Conservation (phyloP, 2,113 vertebrate genomes). For the Rafetus swinhoei region DNA sequence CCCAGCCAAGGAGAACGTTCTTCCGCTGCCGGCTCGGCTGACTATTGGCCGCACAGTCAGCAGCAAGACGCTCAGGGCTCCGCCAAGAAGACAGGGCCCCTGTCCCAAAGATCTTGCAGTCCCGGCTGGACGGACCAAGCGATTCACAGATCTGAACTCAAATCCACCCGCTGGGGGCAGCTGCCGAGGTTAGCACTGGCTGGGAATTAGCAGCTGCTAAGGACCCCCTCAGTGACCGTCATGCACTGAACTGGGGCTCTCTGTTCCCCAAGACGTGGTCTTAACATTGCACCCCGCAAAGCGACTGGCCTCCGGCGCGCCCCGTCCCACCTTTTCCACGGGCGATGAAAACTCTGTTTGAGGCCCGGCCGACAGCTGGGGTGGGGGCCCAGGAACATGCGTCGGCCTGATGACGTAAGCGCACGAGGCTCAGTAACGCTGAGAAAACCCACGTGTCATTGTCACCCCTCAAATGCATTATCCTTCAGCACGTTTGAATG, state of each 20-base stretch:
- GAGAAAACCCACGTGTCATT: neutral
- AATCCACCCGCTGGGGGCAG: too few species aligned
- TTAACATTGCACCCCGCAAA: neutral
- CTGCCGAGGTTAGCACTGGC: neutral
- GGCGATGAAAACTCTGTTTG: neutral
- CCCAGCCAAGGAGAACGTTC: neutral
- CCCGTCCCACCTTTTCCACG: neutral
- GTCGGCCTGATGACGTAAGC: neutral
- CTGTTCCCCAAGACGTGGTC: neutral
- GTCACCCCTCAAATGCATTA: neutral
- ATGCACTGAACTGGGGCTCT: neutral
- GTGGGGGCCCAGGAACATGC: neutral
- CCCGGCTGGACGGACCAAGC: neutral
- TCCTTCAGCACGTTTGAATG: neutral
- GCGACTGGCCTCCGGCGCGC: neutral
- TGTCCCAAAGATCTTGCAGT: neutral
- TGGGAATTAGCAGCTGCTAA: neutral
- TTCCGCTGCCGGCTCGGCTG: neutral
- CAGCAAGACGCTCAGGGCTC: too few species aligned
- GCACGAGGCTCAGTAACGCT: neutral
- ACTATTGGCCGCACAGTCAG: neutral
- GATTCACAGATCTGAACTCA: too few species aligned
- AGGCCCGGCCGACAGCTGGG: neutral
- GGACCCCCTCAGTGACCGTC: neutral
- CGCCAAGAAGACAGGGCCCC: neutral